Conservation (phyloP, 2,888 invertebrate genomes). For the Pseudeuparius sepicola region DNA sequence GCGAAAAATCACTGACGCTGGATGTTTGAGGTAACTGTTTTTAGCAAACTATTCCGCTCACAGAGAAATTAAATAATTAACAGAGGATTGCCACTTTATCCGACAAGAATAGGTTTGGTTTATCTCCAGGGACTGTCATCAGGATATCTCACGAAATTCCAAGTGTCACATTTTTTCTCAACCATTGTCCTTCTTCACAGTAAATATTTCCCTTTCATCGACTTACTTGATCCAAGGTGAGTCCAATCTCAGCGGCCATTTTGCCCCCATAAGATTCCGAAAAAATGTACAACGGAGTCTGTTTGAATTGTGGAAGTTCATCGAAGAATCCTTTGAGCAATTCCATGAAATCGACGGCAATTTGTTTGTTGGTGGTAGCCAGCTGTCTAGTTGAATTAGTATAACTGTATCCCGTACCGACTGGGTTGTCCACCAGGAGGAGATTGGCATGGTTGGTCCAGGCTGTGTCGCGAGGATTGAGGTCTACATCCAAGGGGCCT, state of each 20-base stretch:
- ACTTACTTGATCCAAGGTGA: conserved; percentile 47
- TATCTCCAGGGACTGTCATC: too few species aligned
- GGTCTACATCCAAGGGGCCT: conserved; percentile 25
- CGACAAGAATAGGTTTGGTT: too few species aligned
- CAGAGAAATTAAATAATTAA: too few species aligned
- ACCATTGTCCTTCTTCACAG: too few species aligned
- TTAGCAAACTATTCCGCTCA: too few species aligned
- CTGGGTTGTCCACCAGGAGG: conserved; percentile 84
- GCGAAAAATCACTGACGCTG: too few species aligned
- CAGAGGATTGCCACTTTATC: too few species aligned
- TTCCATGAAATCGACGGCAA: conserved; percentile 66
- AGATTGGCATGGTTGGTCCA: conserved; percentile 55
- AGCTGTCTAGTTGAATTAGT: conserved; percentile 30
- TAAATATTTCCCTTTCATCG: too few species aligned
- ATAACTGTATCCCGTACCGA: conserved; percentile 79
- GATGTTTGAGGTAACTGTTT: too few species aligned
- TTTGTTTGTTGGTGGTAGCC: conserved; percentile 50
- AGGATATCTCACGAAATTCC: too few species aligned
- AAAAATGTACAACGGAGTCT: conserved; percentile 71
- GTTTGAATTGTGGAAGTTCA: conserved; percentile 57
- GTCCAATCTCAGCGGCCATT: conserved; percentile 79
- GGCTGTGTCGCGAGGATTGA: conserved; percentile 41
- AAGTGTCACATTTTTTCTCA: too few species aligned
- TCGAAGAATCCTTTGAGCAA: conserved; percentile 61
- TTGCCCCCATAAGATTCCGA: conserved; percentile 91